Percentiles rank a stretch among this genome's conserved stretches.
Conservation (phyloP, 2,113 vertebrate species). For the Telmatochromis sp. region DNA sequence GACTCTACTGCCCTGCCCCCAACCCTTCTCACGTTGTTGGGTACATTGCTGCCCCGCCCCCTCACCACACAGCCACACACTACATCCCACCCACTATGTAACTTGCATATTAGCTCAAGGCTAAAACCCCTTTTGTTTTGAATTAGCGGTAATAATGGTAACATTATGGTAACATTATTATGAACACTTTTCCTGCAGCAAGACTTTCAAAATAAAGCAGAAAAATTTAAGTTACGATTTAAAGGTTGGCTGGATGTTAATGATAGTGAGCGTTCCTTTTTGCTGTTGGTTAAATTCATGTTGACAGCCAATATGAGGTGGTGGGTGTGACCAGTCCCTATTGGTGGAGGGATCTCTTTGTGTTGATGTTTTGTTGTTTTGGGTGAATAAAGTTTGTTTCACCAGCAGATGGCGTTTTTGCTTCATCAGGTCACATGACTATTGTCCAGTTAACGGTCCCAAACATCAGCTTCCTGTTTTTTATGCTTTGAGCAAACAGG, state of each 20-base stretch:
- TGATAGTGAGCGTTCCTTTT: neutral
- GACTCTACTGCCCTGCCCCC: constrained; percentile 70
- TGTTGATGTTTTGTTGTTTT: neutral
- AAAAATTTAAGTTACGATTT: neutral
- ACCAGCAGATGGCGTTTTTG: neutral
- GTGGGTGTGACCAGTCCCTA: neutral
- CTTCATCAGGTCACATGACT: neutral
- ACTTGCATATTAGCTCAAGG: neutral
- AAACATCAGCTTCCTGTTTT: neutral
- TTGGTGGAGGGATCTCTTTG: constrained; percentile 8
- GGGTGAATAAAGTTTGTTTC: constrained; percentile 38
- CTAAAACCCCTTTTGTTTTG: neutral
- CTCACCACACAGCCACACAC: constrained; percentile 62
- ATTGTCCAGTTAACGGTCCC: neutral
- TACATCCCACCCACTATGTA: constrained; percentile 78
- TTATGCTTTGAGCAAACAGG: neutral
- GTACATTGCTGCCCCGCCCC: constrained; percentile 73
- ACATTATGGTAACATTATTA: neutral
- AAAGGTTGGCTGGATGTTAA: neutral
- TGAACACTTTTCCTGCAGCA: neutral
- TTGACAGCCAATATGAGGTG: neutral
- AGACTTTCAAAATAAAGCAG: neutral
- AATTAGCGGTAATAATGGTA: too few relatives aligned
- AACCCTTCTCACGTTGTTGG: constrained; percentile 64
- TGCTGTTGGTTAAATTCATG: neutral